phyloP scores from a whole-genome alignment of 92 coral and sea anemone species.

The Siderastrea radians region DNA sequence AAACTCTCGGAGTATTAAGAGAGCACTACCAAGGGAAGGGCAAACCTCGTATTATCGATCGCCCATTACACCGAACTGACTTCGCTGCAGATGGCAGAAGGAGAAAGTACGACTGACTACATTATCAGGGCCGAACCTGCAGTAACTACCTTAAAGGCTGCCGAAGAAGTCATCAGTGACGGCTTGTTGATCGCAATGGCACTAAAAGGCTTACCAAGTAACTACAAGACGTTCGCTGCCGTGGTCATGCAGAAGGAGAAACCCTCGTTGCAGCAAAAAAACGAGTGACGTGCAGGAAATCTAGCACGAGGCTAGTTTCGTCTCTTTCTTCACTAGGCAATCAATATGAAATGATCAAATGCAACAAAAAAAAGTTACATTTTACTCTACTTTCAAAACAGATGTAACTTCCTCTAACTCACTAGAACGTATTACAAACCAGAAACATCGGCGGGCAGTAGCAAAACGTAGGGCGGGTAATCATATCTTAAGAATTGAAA shows the following conservation, averaged over 20 bases:
- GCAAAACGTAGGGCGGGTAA: too few relatives aligned
- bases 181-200: slow-evolving; percentile 61
- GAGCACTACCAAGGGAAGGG: slow-evolving; percentile 45
- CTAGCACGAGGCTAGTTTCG: too few relatives aligned
- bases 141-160: slow-evolving; percentile 52
- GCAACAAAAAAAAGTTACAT: too few relatives aligned
- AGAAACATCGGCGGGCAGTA: too few relatives aligned
- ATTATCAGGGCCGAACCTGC: slow-evolving; percentile 56
- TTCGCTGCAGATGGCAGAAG: slow-evolving; percentile 27
- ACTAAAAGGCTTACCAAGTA: slow-evolving; percentile 59
- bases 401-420: too few relatives aligned
- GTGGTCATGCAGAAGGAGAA: slow-evolving; percentile 50
- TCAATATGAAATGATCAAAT: too few relatives aligned
- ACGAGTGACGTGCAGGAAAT: too few relatives aligned
- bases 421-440: too few relatives aligned
- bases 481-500: too few relatives aligned
- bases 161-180: slow-evolving; percentile 50
- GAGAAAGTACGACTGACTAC: slow-evolving; percentile 53
- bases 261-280: too few relatives aligned
- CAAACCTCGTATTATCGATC: slow-evolving; percentile 55
- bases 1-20: slow-evolving; percentile 49
- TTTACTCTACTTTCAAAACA: too few relatives aligned
- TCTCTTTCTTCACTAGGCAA: too few relatives aligned
- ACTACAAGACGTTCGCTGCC: slow-evolving; percentile 57
- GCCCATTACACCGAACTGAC: slow-evolving; percentile 67